phyloP scores from a whole-genome alignment of 2,888 invertebrate species.

The Chydorus sphaericus region DNA sequence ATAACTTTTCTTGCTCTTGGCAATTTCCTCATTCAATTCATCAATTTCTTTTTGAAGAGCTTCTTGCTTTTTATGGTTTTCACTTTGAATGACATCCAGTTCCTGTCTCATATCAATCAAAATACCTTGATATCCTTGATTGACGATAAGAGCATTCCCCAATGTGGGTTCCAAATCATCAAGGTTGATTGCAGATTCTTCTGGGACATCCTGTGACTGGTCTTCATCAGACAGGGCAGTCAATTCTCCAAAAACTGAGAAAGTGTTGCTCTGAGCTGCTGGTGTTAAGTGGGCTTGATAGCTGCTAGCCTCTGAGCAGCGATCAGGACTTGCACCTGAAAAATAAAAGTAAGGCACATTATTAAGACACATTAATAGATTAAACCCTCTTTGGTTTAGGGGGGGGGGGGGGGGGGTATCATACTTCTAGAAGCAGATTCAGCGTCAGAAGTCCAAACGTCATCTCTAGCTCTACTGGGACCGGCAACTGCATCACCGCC shows the following conservation, averaged over 20 bases:
- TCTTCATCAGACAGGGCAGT: neutral
- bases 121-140: slow-evolving; percentile 1
- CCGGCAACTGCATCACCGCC: no score
- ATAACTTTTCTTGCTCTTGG: no score
- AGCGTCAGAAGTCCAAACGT: neutral
- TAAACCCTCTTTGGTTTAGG: no score
- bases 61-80: neutral
- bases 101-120: slow-evolving; percentile 1
- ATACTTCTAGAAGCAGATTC: no score
- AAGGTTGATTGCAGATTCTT: neutral
- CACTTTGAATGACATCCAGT: neutral
- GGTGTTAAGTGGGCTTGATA: slow-evolving; percentile 1
- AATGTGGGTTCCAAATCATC: neutral
- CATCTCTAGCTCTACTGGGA: neutral
- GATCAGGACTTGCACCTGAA: neutral
- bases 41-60: neutral
- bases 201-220: neutral
- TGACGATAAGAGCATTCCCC: neutral
- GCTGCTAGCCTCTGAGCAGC: neutral
- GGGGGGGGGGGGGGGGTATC: no score
- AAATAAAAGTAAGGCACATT: neutral
- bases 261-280: neutral
- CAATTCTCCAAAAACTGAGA: neutral
- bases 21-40: no score
- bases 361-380: neutral